phyloP scores from a whole-genome alignment of 1,140 invertebrate genomes.

The Drosophila varians region DNA sequence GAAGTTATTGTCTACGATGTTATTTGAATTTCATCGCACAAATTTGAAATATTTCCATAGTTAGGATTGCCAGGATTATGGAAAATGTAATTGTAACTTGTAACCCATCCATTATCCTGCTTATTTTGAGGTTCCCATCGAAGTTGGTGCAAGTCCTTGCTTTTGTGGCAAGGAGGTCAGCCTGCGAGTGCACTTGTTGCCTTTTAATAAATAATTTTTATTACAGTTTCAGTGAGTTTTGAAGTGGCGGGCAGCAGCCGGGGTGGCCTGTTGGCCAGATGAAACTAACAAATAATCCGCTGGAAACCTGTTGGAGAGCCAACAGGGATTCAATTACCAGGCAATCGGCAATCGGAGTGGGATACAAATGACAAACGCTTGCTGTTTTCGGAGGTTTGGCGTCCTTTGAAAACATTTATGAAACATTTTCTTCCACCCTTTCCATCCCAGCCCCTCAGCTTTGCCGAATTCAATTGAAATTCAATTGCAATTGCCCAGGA shows the following conservation, averaged over 20 bases:
- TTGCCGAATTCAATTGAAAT: constrained; percentile 31
- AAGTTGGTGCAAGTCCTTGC: background rate
- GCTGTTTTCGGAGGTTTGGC: constrained; percentile 15
- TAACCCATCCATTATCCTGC: constrained; percentile 5
- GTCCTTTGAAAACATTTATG: constrained; percentile 40
- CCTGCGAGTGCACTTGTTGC: constrained; percentile 72
- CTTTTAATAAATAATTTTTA: constrained; percentile 59
- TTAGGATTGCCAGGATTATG: constrained; percentile 30
- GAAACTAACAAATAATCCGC: constrained; percentile 48
- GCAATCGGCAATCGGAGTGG: constrained; percentile 52
- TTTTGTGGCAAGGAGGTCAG: constrained; percentile 11
- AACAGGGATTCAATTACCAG: constrained; percentile 38
- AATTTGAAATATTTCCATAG: constrained; percentile 38
- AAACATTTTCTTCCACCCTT: constrained; percentile 9
- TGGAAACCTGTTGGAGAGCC: constrained; percentile 24
- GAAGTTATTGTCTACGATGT: constrained; percentile 73
- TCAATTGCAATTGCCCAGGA: constrained; percentile 58
- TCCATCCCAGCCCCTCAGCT: background rate
- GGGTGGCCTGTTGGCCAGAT: constrained; percentile 29
- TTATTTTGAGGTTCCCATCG: constrained; percentile 8
- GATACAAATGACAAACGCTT: constrained; percentile 46
- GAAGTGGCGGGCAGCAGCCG: background rate
- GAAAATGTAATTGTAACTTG: background rate
- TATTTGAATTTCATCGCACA: constrained; percentile 30
- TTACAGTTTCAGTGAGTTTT: constrained; percentile 49